Conservation (phyloP, 1,140 invertebrate genomes). For the Tenebrio molitor region DNA sequence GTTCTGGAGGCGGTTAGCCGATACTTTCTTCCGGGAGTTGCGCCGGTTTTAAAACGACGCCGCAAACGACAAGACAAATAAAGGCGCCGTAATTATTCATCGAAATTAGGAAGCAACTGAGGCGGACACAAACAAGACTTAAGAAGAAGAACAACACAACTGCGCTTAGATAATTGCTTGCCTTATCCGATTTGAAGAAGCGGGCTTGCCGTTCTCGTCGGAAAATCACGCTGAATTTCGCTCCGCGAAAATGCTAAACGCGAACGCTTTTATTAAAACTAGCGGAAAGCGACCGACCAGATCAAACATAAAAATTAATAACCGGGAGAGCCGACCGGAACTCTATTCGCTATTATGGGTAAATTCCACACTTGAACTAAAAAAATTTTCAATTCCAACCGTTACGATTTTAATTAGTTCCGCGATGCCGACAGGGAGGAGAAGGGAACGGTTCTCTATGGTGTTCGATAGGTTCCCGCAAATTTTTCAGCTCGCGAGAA, state of each 20-base stretch:
- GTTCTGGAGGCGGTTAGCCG: slow-evolving; percentile 3
- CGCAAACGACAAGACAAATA: slow-evolving; percentile 11
- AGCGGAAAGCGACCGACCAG: too few species aligned
- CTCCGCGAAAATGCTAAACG: too few species aligned
- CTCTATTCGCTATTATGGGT: not conserved
- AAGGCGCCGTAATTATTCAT: slow-evolving; percentile 41
- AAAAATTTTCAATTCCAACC: slow-evolving; percentile 15
- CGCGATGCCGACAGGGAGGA: not conserved
- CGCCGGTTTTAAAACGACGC: not conserved
- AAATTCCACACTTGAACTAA: not conserved
- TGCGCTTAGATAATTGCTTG: slow-evolving; percentile 35
- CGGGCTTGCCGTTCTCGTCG: not conserved
- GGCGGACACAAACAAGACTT: slow-evolving; percentile 45
- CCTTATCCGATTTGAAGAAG: slow-evolving; percentile 40
- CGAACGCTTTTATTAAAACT: too few species aligned
- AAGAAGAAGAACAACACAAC: slow-evolving; percentile 41
- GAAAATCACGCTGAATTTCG: not conserved
- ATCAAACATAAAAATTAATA: slow-evolving; percentile 14
- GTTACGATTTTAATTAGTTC: slow-evolving; percentile 18
- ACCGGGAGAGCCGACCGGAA: not conserved
- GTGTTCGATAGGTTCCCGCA: too few species aligned
- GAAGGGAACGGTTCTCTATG: not conserved
- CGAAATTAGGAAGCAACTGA: slow-evolving; percentile 48
- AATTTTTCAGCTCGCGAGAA: too few species aligned
- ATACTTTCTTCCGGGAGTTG: slow-evolving; percentile 8